Base-by-base conservation (phyloP, 1,140 invertebrate species). In the Episyrphus balteatus region DNA sequence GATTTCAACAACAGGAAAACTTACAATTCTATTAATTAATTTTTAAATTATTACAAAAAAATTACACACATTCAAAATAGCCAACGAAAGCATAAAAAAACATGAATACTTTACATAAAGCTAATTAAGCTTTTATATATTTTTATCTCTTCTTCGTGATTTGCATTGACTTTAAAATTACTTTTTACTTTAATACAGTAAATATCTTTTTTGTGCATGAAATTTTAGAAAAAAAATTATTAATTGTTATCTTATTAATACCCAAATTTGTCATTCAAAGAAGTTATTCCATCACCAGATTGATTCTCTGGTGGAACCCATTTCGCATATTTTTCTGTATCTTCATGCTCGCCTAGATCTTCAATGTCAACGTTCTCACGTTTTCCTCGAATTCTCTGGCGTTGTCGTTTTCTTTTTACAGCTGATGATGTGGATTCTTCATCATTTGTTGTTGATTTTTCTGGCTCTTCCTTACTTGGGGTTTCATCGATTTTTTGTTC, bases 241-340 rank as follows among this genome's bases (percentile, higher is more conserved):
- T 5, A 3, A 26, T 8, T 5, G n/a, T n/a, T n/a, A 3, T 5
- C 21, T 26, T 32, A 13, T 52, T 65, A 90, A 66, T 90, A 90
- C 18, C 87, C 87, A 61, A 77, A 82, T 73, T 88, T 90, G 18
- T 86, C 83, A 70, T 91, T 90, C 17, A 91, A 72, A 58, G 70
- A 77, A 18, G 86, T 90, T 57, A 77, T 75, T 12, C 88, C 88
- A 73, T 90, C 86, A 5, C 88, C 88, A 46, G 70, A 75, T 71
- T 91, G 87, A 62, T 78, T 73, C 48, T 66, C 47, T 8, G 86
- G 86, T 8, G 86, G 86, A n/a, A 84, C 58, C 86, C 86, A 90
- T 52, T 75, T 78, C 10, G 77, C 79, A 66, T 85, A 86, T 57
- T 85, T 75, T 50, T 83, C 77, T 17, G 62, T 65, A 13, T 69